phyloP scores from a whole-genome alignment of 2,797 vertebrate species.

The Leptodactylus fallax region DNA sequence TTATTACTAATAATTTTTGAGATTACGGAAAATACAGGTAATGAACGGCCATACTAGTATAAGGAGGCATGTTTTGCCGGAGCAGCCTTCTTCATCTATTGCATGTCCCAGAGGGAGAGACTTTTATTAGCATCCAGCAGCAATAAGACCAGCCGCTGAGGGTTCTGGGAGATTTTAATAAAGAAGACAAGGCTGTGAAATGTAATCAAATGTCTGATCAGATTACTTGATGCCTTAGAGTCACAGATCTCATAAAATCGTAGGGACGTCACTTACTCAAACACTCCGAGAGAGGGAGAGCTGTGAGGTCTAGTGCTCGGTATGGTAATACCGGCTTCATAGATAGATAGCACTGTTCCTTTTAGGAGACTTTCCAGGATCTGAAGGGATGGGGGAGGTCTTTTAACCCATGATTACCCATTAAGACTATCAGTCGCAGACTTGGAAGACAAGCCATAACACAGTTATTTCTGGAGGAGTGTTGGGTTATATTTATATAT shows the following conservation, averaged over 20 bases:
- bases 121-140: slow-evolving; percentile 63
- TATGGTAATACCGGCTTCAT: slow-evolving; percentile 25
- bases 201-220: slow-evolving; percentile 98
- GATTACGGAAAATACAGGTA: background rate
- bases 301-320: slow-evolving; percentile 1
- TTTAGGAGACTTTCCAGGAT: slow-evolving; percentile 12
- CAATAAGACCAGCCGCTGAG: slow-evolving; percentile 71
- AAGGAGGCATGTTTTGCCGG: slow-evolving; percentile 26
- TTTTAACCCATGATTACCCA: background rate
- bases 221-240: slow-evolving; percentile 78
- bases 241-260: slow-evolving; percentile 63
- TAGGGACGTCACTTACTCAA: slow-evolving; percentile 51
- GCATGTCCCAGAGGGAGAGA: slow-evolving; percentile 45
- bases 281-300: slow-evolving; percentile 40
- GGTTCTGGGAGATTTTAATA: slow-evolving; percentile 97
- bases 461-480: too few relatives aligned
- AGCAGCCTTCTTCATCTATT: slow-evolving; percentile 31
- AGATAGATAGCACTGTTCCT: slow-evolving; percentile 33
- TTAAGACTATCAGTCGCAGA: background rate
- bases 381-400: background rate
- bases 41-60: background rate
- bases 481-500: too few relatives aligned
- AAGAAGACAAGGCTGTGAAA: slow-evolving; percentile 93
- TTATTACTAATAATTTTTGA: background rate
- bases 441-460: too few relatives aligned